These are phyloP conservation scores for Odontothrips loti DNA, from an alignment of 2,888 invertebrate genomes.

Conservation along the genomic window DNA sequence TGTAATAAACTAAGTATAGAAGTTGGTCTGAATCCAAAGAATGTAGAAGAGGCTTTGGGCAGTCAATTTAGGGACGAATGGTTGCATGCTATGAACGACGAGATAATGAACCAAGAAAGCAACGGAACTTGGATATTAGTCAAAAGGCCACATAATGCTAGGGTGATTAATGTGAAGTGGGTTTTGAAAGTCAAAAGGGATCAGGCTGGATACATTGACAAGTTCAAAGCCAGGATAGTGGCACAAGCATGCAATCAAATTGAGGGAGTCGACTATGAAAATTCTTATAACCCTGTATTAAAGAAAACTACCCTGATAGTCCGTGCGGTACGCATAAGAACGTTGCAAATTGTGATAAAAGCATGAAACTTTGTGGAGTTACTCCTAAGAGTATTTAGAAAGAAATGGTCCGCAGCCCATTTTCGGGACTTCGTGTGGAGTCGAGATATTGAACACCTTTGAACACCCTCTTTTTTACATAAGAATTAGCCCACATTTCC, in stretches of 20 bases:
- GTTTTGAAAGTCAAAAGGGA: neutral
- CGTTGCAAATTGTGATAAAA: no score
- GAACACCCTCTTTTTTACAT: no score
- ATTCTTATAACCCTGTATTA: neutral
- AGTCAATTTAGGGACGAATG: conserved; percentile 31
- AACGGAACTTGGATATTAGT: conserved; percentile 37
- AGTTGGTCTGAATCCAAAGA: no score
- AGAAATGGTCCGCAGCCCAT: no score
- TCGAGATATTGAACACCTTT: no score
- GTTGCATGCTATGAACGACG: conserved; percentile 37
- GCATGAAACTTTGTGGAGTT: no score
- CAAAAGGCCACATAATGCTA: conserved; percentile 32
- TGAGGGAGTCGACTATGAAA: conserved; percentile 32
- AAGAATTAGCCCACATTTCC: no score
- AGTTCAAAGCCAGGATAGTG: conserved; percentile 39
- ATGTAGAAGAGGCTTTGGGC: neutral
- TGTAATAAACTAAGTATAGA: no score
- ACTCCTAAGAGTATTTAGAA: no score
- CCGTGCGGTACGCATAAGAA: no score
- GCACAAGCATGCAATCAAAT: conserved; percentile 39
- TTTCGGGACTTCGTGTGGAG: no score
- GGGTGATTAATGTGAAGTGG: conserved; percentile 36
- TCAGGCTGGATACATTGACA: neutral
- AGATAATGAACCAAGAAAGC: conserved; percentile 33
- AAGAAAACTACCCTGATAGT: conserved; percentile 35